Evolutionary conservation across 2,113 vertebrate species (phyloP).

Genomic region (Rhea americana): DNA sequence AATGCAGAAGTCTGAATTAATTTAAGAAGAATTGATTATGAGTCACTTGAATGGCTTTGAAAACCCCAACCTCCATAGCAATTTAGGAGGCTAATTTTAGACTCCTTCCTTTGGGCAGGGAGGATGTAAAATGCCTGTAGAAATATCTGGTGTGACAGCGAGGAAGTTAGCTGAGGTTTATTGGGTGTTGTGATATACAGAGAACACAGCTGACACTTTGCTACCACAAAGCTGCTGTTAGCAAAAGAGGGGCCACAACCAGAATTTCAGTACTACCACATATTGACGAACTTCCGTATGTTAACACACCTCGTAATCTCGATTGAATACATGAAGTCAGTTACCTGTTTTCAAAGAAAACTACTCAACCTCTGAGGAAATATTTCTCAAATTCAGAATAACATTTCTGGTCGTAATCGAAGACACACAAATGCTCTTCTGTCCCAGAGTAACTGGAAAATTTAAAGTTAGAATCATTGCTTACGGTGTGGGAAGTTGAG

Average conservation of each 20-base stretch:
- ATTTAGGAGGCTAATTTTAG: conserved; percentile 32
- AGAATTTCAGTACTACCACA: not conserved
- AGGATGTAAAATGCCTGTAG: not conserved
- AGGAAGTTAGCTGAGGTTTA: not conserved
- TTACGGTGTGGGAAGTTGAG: not conserved
- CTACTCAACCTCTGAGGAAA: not conserved
- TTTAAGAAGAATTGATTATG: conserved; percentile 39
- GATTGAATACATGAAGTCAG: not conserved
- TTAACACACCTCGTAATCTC: not conserved
- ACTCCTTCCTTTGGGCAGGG: not conserved
- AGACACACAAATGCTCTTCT: not conserved
- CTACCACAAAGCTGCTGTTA: not conserved
- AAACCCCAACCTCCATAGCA: conserved; percentile 3
- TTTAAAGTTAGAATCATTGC: not conserved
- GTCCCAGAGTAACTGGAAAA: not conserved
- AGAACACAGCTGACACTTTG: not conserved
- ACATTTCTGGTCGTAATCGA: not conserved
- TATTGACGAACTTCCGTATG: not conserved
- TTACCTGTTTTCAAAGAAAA: not conserved
- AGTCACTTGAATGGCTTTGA: conserved; percentile 28
- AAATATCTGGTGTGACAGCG: not conserved
- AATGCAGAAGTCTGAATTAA: conserved; percentile 8
- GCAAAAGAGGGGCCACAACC: not conserved
- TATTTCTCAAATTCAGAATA: not conserved
- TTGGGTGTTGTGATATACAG: not conserved